These are phyloP conservation scores for Nannospalax galili DNA, from an alignment of 2,113 vertebrate species.

Conservation along the genomic window DNA sequence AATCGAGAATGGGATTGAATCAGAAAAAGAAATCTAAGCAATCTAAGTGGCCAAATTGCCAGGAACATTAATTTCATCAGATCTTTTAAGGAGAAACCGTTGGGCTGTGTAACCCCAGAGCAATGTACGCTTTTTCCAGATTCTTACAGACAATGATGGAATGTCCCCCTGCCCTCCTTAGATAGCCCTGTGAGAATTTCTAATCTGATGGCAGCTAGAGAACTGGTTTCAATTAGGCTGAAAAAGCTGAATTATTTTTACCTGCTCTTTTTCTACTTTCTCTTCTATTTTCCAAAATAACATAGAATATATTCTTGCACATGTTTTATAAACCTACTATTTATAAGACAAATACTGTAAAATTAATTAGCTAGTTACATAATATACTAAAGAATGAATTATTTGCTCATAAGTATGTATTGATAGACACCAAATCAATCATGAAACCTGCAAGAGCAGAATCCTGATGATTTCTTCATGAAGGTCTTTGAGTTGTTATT, in stretches of 20 bases:
- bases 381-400: background rate
- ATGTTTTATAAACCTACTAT: background rate
- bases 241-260: slow-evolving; percentile 12
- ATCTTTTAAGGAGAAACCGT: slow-evolving; percentile 20
- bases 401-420: background rate
- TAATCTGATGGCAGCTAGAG: background rate
- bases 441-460: background rate
- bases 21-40: background rate
- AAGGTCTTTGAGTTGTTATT: background rate
- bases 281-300: slow-evolving; percentile 12
- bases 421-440: background rate
- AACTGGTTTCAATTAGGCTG: background rate
- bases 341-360: background rate
- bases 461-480: background rate
- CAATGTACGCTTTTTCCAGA: background rate
- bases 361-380: background rate
- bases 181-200: background rate
- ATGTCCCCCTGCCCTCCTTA: background rate
- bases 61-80: slow-evolving; percentile 36
- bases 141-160: background rate
- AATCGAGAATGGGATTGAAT: slow-evolving; percentile 12
- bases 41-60: background rate
- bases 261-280: background rate
- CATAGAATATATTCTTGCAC: background rate
- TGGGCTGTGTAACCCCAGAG: background rate